Evolutionary conservation across 2,113 vertebrate genomes (phyloP).

Genomic region (Hydrochoerus hydrochaeris): DNA sequence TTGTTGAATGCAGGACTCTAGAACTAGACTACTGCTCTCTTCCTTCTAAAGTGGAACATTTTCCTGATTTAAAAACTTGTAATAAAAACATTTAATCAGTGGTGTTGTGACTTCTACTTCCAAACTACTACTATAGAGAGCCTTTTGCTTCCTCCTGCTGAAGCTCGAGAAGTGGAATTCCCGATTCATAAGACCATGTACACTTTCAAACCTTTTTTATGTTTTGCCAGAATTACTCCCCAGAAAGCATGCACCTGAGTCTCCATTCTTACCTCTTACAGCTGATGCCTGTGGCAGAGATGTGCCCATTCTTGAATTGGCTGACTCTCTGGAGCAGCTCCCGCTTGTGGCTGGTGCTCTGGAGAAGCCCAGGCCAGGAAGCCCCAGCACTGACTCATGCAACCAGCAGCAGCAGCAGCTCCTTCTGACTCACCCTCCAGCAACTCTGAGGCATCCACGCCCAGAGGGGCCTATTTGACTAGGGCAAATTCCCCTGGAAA

Average conservation of each 20-base stretch:
- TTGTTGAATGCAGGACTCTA: not conserved
- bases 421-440: not conserved
- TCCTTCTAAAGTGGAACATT: not conserved
- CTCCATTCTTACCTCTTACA: not conserved
- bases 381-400: not conserved
- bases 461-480: not conserved
- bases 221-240: constrained; percentile 22
- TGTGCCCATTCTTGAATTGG: not conserved
- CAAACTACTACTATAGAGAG: not conserved
- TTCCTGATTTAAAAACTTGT: not conserved
- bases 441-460: not conserved
- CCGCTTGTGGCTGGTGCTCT: no score
- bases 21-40: not conserved
- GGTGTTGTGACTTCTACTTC: not conserved
- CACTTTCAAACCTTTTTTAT: constrained; percentile 12
- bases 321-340: not conserved
- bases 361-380: not conserved
- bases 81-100: not conserved
- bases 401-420: not conserved
- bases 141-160: not conserved
- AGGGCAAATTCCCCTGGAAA: not conserved
- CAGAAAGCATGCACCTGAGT: not conserved
- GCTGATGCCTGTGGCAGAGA: not conserved
- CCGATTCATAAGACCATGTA: not conserved
- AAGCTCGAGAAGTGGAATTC: constrained; percentile 11